Evolutionary conservation across 2,113 vertebrate genomes (phyloP).

Genomic region (Bufo bufo): DNA sequence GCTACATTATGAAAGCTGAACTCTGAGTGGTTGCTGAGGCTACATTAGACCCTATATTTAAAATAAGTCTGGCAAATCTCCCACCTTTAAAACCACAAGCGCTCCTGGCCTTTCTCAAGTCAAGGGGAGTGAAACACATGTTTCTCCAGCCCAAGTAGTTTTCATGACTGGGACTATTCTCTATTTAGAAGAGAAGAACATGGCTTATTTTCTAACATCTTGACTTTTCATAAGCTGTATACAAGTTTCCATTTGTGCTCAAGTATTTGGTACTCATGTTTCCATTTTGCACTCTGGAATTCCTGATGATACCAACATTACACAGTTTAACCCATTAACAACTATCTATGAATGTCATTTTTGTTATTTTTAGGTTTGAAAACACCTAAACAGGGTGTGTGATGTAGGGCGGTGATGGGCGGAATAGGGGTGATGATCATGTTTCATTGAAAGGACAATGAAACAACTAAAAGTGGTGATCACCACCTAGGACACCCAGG

Average conservation of each 20-base stretch:
- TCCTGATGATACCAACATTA: not conserved
- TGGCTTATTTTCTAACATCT: not conserved
- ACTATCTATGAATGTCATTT: not conserved
- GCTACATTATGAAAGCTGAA: not conserved
- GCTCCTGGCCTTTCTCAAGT: not conserved
- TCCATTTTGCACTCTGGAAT: not conserved
- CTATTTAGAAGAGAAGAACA: not conserved
- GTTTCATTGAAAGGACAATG: no score
- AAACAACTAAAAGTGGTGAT: no score
- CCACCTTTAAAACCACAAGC: not conserved
- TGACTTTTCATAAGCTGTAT: not conserved
- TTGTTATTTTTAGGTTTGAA: no score
- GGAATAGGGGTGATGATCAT: no score
- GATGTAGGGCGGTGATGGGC: no score
- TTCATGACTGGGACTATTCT: constrained; percentile 5
- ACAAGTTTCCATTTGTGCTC: not conserved
- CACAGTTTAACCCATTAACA: not conserved
- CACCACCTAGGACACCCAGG: no score
- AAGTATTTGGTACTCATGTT: not conserved
- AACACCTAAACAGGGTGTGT: no score
- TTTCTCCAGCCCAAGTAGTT: not conserved
- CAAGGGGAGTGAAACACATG: not conserved
- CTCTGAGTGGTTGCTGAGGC: not conserved
- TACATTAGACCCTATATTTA: not conserved
- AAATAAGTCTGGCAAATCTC: not conserved